Conservation (phyloP, 2,113 vertebrate species). For the Talpa occidentalis region DNA sequence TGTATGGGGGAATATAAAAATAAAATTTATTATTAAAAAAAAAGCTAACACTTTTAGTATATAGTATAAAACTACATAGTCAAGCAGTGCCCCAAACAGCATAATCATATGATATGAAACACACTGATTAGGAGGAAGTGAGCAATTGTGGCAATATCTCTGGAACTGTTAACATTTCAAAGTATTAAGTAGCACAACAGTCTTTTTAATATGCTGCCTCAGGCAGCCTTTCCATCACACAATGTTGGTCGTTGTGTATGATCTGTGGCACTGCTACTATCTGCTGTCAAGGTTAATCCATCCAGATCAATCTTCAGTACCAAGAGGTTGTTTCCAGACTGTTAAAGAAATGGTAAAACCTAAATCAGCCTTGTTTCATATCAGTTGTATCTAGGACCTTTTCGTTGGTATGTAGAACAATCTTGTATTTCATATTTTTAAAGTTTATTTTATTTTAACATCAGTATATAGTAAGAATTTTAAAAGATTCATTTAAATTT, state of each 20-base stretch:
- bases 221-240: neutral
- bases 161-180: neutral
- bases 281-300: neutral
- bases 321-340: neutral
- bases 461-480: neutral
- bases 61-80: neutral
- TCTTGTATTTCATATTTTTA: neutral
- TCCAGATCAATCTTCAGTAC: neutral
- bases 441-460: neutral
- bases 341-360: neutral
- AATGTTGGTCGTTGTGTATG: neutral
- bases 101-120: neutral
- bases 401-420: neutral
- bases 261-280: too few relatives aligned
- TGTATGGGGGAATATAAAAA: too few relatives aligned
- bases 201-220: neutral
- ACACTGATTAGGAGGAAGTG: neutral
- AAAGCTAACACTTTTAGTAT: neutral
- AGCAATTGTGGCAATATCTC: neutral
- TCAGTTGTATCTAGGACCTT: neutral
- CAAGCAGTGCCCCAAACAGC: neutral
- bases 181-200: neutral
- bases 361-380: neutral
- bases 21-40: too few relatives aligned
- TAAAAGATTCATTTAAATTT: neutral